Evolutionary conservation across 2,113 vertebrate genomes (phyloP).

Genomic region (Stomatorhinus ivindoensis): DNA sequence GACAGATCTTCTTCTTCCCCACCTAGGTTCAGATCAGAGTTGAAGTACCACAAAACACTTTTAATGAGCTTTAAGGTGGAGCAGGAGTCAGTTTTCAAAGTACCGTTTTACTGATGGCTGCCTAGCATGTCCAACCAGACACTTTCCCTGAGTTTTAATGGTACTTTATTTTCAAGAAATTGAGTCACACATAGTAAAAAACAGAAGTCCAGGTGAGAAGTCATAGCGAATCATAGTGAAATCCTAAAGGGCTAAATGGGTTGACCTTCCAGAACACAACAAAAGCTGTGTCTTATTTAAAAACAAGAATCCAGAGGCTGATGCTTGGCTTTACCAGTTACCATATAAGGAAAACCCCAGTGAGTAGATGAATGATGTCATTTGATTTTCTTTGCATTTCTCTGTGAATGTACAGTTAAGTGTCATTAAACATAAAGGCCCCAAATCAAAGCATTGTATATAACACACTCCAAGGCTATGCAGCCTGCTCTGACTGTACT

Average conservation of each 20-base stretch:
- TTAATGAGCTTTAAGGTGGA: not conserved
- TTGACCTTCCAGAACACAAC: not conserved
- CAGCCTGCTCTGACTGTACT: not conserved
- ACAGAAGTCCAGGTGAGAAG: not conserved
- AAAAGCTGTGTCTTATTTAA: not conserved
- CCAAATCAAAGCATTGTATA: not conserved
- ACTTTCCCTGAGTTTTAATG: not conserved
- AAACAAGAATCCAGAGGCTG: not conserved
- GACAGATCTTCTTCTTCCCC: not conserved
- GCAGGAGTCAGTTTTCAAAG: not conserved
- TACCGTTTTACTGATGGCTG: not conserved
- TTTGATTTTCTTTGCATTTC: not conserved
- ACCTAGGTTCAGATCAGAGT: not conserved
- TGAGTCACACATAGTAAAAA: not conserved
- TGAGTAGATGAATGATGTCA: not conserved
- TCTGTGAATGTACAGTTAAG: not conserved
- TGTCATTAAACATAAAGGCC: not conserved
- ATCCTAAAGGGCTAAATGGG: not conserved
- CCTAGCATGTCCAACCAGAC: not conserved
- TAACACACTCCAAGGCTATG: not conserved
- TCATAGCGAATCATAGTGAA: not conserved
- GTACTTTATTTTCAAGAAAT: not conserved
- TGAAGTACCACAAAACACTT: not conserved
- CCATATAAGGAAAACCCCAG: not conserved
- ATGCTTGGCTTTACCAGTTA: not conserved